Evolutionary conservation across 2,113 vertebrate species (phyloP).

Genomic region (Columbina picui): DNA sequence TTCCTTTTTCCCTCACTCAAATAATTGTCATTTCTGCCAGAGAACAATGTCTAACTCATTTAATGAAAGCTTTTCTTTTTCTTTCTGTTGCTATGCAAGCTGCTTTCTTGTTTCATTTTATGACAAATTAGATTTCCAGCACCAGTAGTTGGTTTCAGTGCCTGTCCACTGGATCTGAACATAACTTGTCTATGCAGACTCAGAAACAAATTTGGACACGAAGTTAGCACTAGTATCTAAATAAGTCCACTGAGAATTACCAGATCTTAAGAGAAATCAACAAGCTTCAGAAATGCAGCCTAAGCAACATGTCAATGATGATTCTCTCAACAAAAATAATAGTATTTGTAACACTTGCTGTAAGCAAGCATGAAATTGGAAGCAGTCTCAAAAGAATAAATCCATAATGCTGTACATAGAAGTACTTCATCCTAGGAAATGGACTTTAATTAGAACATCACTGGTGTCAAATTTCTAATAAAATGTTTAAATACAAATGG

Average conservation of each 20-base stretch:
- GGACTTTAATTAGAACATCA: conserved; percentile 73
- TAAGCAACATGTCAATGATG: background rate
- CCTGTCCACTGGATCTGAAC: background rate
- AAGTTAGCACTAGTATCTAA: conserved; percentile 9
- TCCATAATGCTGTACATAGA: background rate
- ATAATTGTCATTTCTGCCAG: background rate
- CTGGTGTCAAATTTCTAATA: conserved; percentile 70
- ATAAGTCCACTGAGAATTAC: conserved; percentile 9
- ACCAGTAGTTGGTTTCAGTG: background rate
- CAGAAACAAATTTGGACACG: background rate
- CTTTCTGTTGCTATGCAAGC: background rate
- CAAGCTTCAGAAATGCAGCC: background rate
- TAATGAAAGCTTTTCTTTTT: background rate
- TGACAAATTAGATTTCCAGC: background rate
- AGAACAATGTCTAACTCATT: background rate
- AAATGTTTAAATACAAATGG: conserved; percentile 69
- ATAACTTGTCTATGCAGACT: background rate
- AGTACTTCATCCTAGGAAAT: conserved; percentile 52
- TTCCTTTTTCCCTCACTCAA: background rate
- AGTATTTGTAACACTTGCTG: conserved; percentile 15
- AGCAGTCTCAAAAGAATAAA: background rate
- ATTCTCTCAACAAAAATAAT: conserved; percentile 50
- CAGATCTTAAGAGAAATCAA: conserved; percentile 11
- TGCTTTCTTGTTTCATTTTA: background rate
- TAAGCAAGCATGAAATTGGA: conserved; percentile 55